phyloP scores from a whole-genome alignment of 2,888 invertebrate genomes.

The Nemoura dubitans region DNA sequence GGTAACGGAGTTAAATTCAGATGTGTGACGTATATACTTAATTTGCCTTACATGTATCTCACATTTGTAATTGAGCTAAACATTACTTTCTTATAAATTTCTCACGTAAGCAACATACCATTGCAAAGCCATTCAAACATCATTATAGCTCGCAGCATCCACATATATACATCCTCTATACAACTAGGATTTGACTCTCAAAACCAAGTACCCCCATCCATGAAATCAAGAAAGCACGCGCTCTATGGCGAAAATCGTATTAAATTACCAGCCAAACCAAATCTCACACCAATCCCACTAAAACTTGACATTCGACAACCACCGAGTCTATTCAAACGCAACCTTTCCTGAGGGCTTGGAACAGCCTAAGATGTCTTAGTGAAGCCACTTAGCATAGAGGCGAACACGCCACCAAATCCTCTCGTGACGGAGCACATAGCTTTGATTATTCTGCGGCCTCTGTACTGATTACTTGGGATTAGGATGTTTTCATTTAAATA shows the following conservation, averaged over 20 bases:
- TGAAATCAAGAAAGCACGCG: no score
- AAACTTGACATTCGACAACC: not conserved
- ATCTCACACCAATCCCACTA: not conserved
- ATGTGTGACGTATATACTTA: no score
- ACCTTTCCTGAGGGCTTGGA: not conserved
- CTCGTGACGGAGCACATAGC: not conserved
- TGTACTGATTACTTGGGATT: not conserved
- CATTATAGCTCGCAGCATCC: no score
- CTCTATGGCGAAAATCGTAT: not conserved
- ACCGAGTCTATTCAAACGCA: not conserved
- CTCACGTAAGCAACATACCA: no score
- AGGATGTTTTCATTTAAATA: conserved; percentile 37
- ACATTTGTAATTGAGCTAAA: no score
- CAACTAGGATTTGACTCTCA: no score
- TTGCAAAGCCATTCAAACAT: no score
- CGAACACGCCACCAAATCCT: not conserved
- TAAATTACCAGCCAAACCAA: not conserved
- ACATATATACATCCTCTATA: no score
- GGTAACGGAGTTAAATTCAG: no score
- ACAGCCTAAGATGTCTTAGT: not conserved
- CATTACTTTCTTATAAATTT: no score
- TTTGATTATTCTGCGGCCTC: not conserved
- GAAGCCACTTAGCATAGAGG: not conserved
- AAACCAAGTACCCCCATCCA: no score
- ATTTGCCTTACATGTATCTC: no score